These are phyloP conservation scores for Chrysomallon squamiferum DNA, from an alignment of 1,140 invertebrate species.

Conservation along the genomic window DNA sequence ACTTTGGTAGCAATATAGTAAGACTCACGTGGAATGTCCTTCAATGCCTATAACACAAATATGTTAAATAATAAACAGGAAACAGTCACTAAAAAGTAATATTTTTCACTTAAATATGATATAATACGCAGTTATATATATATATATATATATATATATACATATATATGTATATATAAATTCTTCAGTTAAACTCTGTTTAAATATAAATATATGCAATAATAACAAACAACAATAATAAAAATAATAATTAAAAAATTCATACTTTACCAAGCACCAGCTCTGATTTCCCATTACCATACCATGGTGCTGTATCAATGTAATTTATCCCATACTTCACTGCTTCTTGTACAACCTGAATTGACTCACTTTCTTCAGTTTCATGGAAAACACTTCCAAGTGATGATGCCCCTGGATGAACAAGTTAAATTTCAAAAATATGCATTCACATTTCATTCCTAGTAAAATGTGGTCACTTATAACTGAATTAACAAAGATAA, in stretches of 20 bases:
- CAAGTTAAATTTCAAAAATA: background rate
- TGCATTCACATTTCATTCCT: background rate
- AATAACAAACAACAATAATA: no score
- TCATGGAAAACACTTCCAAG: constrained; percentile 63
- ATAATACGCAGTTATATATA: no score
- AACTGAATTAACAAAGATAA: background rate
- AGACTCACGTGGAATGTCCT: constrained; percentile 77
- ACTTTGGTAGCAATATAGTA: constrained; percentile 95
- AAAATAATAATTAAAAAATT: no score
- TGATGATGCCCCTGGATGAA: constrained; percentile 46
- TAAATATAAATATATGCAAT: no score
- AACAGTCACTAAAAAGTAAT: background rate
- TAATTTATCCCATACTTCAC: constrained; percentile 86
- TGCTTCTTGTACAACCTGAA: constrained; percentile 74
- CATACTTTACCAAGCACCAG: constrained; percentile 79
- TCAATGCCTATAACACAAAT: constrained; percentile 69
- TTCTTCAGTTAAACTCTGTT: no score
- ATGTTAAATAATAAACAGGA: background rate
- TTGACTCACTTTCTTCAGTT: constrained; percentile 71
- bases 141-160: no score
- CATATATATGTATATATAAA: no score
- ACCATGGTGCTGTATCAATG: constrained; percentile 90
- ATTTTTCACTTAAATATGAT: background rate
- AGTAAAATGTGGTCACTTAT: background rate
- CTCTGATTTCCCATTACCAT: constrained; percentile 78